Base-by-base conservation (phyloP, 35 echinoderm and acorn worm genomes). In the Nesometra sesokonis region DNA sequence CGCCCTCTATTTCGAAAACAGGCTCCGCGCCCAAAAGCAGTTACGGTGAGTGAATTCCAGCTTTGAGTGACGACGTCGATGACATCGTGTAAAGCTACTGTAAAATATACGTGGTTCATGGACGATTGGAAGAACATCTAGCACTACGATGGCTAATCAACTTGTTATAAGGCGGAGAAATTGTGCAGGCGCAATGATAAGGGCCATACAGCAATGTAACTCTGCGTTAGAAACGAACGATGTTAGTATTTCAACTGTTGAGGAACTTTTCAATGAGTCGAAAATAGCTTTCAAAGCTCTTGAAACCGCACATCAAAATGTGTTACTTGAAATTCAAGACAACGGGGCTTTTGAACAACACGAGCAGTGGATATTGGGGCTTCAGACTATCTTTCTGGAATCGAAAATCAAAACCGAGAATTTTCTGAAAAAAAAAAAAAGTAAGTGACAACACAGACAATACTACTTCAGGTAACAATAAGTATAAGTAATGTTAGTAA, bases 241-340 rank as follows among this genome's bases (percentile, higher is more conserved):
- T 17, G 77, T 86, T 67, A 91, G 67, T 29, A 32, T 77, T 31
- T 37, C 46, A 23, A 91, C 89, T 32, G 43, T 91, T 17, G 31
- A 46, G 11, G 89, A 91, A 0, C 84, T 91, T 39, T 91, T 91
- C 31, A 11, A 82, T 34, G 86, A 86, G 36, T 84, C 86, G 33
- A 91, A n/a, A n/a, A 33, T 84, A 34, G 77, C 89, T 47, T 91
- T 86, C 80, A 84, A 91, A 39, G 89, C 84, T n/a, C 84, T 91
- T 3, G 89, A 91, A 43, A 39, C 67, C 13, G 89, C 89, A 17
- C 89, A 91, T 67, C 33, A 78, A 32, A 86, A 80, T 32, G 30
- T 86, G n/a, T 29, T 76, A 21, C 77, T 86, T 0, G 84, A 13
- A 17, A 86, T 86, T 27, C 77, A 91, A 31, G 89, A 91, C 78